Evolutionary conservation across 2,113 vertebrate species (phyloP).

Genomic region (Entelurus aequoreus): DNA sequence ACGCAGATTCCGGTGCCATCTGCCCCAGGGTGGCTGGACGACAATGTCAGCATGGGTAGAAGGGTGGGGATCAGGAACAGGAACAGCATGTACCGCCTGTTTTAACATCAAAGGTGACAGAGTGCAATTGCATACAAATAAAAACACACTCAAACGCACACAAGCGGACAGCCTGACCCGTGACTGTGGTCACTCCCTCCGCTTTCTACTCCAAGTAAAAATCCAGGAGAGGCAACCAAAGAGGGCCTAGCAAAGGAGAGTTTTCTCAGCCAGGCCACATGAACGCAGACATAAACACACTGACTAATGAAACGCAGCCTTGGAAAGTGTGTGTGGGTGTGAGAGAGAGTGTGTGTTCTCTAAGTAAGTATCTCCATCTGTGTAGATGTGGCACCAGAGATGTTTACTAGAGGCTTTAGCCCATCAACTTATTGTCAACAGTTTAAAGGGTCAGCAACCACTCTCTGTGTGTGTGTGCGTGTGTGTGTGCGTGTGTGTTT

Average conservation of each 20-base stretch:
- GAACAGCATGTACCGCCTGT: conserved; percentile 66
- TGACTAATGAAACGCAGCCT: conserved; percentile 72
- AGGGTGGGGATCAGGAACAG: conserved; percentile 53
- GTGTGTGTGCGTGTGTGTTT: conserved; percentile 46
- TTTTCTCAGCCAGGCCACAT: conserved; percentile 70
- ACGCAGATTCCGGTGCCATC: conserved; percentile 51
- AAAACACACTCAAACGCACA: conserved; percentile 21
- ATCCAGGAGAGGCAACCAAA: conserved; percentile 49
- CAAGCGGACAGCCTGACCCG: conserved; percentile 42
- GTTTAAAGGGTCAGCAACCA: conserved; percentile 71
- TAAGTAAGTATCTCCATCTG: conserved; percentile 75
- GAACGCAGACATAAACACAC: conserved; percentile 76
- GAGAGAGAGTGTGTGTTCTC: conserved; percentile 39
- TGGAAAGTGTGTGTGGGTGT: conserved; percentile 54
- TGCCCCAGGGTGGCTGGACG: conserved; percentile 50
- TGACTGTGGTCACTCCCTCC: conserved; percentile 51
- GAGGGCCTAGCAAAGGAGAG: conserved; percentile 63
- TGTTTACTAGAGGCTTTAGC: conserved; percentile 76
- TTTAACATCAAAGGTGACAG: conserved; percentile 64
- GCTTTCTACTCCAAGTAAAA: conserved; percentile 44
- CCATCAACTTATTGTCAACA: conserved; percentile 77
- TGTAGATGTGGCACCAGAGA: conserved; percentile 74
- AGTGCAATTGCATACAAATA: conserved; percentile 28
- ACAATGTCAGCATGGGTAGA: conserved; percentile 43
- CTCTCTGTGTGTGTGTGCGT: conserved; percentile 49